Evolutionary conservation across 2,888 invertebrate genomes (phyloP).

Genomic region (Pelosia muscerda): DNA sequence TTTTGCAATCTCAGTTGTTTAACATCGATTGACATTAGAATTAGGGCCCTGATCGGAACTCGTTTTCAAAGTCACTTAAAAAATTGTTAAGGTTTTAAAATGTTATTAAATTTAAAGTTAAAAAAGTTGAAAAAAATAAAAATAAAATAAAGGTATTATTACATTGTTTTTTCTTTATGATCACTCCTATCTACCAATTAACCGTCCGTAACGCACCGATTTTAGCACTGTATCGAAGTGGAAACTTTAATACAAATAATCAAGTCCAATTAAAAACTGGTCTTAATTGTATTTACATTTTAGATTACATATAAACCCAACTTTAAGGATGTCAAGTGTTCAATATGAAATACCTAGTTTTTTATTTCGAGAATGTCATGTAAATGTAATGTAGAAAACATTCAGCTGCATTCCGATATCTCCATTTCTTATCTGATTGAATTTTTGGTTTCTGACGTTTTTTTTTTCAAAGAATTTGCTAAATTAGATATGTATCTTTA

Average conservation of each 20-base stretch:
- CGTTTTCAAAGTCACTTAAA: too few relatives aligned
- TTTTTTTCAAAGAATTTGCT: not conserved
- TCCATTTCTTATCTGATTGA: not conserved
- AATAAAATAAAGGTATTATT: too few relatives aligned
- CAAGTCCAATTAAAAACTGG: not conserved
- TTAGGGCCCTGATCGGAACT: too few relatives aligned
- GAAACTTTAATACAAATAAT: not conserved
- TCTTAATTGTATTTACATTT: constrained; percentile 18
- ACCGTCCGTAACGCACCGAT: too few relatives aligned
- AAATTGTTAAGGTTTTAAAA: too few relatives aligned
- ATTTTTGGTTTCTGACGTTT: not conserved
- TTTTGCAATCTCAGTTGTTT: too few relatives aligned
- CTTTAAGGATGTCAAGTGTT: not conserved
- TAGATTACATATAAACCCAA: not conserved
- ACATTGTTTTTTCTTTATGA: too few relatives aligned
- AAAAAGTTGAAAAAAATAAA: too few relatives aligned
- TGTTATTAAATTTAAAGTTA: too few relatives aligned
- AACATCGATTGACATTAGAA: too few relatives aligned
- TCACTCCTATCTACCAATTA: too few relatives aligned
- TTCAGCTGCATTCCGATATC: not conserved
- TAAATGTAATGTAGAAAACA: not conserved
- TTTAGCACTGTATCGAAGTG: too few relatives aligned
- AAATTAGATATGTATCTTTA: not conserved
- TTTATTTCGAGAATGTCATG: not conserved
- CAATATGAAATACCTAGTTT: not conserved